Conservation (phyloP, 2,113 vertebrate genomes). For the Erythrolamprus reginae region DNA sequence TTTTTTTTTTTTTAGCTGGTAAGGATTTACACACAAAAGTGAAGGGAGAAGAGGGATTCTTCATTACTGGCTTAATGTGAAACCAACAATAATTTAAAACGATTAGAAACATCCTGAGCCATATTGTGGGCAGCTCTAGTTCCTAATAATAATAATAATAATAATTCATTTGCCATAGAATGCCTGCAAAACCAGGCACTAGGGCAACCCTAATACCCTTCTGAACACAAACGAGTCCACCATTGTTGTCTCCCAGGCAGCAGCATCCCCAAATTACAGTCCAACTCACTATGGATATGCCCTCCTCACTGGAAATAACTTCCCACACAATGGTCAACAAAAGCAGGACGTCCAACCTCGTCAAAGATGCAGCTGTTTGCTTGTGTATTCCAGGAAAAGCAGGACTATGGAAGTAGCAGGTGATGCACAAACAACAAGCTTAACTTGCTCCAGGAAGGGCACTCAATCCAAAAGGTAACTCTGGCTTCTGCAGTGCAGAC, state of each 20-base stretch:
- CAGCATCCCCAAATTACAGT: conserved; percentile 24
- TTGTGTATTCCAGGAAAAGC: conserved; percentile 48
- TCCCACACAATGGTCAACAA: conserved; percentile 42
- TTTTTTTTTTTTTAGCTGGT: not conserved
- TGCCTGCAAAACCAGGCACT: conserved; percentile 16
- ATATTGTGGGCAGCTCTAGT: not conserved
- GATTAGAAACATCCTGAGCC: conserved; percentile 47
- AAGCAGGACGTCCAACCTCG: conserved; percentile 48
- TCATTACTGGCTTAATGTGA: conserved; percentile 47
- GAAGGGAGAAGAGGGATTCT: not conserved
- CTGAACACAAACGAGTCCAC: not conserved
- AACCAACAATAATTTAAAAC: conserved; percentile 40
- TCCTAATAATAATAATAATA: conserved; percentile 12
- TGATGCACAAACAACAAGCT: conserved; percentile 38
- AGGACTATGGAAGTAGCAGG: conserved; percentile 38
- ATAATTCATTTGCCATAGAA: not conserved
- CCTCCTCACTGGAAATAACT: conserved; percentile 39
- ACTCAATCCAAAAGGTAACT: conserved; percentile 24
- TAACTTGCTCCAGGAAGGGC: conserved; percentile 34
- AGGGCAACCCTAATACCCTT: not conserved
- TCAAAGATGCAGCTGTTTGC: conserved; percentile 33
- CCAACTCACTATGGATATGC: conserved; percentile 31
- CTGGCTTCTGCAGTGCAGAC: conserved; percentile 35
- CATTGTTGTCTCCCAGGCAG: conserved; percentile 22
- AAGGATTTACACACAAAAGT: conserved; percentile 37